Conservation (phyloP, 2,797 vertebrate species). For the Diglossa cyanea region DNA sequence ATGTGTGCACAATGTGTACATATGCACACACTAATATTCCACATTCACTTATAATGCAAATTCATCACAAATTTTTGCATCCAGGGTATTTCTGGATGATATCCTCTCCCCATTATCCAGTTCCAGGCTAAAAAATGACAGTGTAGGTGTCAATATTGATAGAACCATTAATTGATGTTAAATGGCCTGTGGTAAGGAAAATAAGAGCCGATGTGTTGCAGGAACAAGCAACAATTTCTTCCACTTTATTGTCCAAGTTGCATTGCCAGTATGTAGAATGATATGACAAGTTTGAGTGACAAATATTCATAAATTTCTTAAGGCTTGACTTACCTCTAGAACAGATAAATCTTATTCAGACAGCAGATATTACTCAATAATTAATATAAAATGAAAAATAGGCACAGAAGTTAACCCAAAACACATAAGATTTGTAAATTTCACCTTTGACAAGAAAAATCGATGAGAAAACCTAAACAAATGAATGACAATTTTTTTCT, state of each 20-base stretch:
- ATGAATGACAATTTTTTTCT: rapidly evolving
- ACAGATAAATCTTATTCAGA: background rate
- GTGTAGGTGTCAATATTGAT: background rate
- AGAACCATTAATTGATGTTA: background rate
- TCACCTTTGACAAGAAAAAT: background rate
- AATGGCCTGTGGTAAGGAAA: background rate
- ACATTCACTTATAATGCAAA: background rate
- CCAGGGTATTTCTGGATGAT: background rate
- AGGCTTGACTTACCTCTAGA: background rate
- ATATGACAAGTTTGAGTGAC: background rate
- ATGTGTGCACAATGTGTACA: background rate
- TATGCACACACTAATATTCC: background rate
- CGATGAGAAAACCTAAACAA: background rate
- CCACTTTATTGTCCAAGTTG: background rate
- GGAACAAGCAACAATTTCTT: background rate
- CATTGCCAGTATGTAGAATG: background rate
- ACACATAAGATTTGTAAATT: rapidly evolving
- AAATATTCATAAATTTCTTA: background rate
- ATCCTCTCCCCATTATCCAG: background rate
- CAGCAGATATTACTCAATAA: background rate
- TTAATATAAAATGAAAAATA: background rate
- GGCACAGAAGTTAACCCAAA: background rate
- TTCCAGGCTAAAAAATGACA: background rate
- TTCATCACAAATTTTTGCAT: background rate
- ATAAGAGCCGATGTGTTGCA: background rate